Conservation (phyloP, 2,797 vertebrate genomes). For the Pseudochaenichthys georgianus region DNA sequence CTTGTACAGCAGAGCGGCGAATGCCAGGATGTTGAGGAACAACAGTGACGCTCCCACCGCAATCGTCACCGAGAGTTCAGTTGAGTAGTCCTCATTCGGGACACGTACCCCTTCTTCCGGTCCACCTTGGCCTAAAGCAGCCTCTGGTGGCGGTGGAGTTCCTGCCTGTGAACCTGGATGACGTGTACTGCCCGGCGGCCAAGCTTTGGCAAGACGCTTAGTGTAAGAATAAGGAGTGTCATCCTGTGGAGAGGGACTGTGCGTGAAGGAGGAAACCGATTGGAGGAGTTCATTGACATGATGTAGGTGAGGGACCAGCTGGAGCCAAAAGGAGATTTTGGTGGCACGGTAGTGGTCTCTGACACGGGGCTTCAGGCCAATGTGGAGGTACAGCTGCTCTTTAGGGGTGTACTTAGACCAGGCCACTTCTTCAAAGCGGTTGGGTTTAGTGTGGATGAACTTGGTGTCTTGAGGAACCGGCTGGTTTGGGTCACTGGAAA, state of each 20-base stretch:
- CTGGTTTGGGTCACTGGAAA: constrained; percentile 94
- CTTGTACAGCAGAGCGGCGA: constrained; percentile 95
- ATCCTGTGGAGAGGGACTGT: constrained; percentile 94
- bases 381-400: constrained; percentile 97
- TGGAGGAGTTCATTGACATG: constrained; percentile 96
- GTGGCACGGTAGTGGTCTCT: constrained; percentile 96
- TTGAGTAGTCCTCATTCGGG: constrained; percentile 93
- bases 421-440: constrained; percentile 98
- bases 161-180: constrained; percentile 91
- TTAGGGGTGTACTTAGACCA: constrained; percentile 99
- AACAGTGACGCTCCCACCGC: constrained; percentile 94
- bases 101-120: constrained; percentile 85
- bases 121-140: constrained; percentile 88
- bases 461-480: constrained; percentile 98
- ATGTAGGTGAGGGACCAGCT: constrained; percentile 95
- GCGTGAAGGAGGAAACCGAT: constrained; percentile 96
- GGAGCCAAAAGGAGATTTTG: constrained; percentile 98
- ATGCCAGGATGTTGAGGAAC: constrained; percentile 96
- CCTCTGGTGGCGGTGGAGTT: constrained; percentile 89
- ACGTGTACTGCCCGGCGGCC: constrained; percentile 92
- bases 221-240: constrained; percentile 95
- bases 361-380: constrained; percentile 95
- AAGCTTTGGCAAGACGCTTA: constrained; percentile 90
- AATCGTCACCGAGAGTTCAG: constrained; percentile 95
- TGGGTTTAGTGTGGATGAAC: constrained; percentile 98